These are phyloP conservation scores for Harpalus rubripes DNA, from an alignment of 2,888 invertebrate species.

Conservation along the genomic window DNA sequence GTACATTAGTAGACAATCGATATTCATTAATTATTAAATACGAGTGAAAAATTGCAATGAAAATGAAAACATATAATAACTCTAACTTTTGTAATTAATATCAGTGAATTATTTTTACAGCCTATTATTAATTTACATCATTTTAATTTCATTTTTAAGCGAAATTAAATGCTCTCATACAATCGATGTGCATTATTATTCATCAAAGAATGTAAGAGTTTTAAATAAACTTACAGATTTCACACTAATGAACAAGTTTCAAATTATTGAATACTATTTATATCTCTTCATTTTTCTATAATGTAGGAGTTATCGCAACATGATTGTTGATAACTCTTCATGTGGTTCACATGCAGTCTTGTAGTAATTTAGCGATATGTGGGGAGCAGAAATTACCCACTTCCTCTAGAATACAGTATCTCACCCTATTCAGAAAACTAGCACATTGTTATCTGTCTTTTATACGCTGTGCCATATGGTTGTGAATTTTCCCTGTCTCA, in stretches of 20 bases:
- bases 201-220: background rate
- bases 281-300: too few species aligned
- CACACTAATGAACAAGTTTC: too few species aligned
- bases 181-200: background rate
- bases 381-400: slow-evolving; percentile 63
- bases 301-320: background rate
- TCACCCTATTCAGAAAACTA: slow-evolving; percentile 68
- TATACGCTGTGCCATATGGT: slow-evolving; percentile 65
- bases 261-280: too few species aligned
- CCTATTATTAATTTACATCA: slow-evolving; percentile 47
- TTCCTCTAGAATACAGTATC: slow-evolving; percentile 68
- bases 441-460: slow-evolving; percentile 70
- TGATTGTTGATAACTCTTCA: background rate
- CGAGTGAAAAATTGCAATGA: slow-evolving; percentile 53
- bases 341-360: background rate
- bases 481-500: slow-evolving; percentile 61
- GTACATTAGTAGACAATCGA: slow-evolving; percentile 37
- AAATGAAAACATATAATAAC: slow-evolving; percentile 55
- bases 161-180: slow-evolving; percentile 5
- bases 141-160: slow-evolving; percentile 47
- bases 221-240: background rate
- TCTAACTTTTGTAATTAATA: slow-evolving; percentile 53
- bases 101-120: slow-evolving; percentile 48
- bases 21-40: slow-evolving; percentile 51
- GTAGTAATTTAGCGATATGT: slow-evolving; percentile 58